Conservation (phyloP, 2,888 invertebrate species). For the Sarcophaga carnaria region DNA sequence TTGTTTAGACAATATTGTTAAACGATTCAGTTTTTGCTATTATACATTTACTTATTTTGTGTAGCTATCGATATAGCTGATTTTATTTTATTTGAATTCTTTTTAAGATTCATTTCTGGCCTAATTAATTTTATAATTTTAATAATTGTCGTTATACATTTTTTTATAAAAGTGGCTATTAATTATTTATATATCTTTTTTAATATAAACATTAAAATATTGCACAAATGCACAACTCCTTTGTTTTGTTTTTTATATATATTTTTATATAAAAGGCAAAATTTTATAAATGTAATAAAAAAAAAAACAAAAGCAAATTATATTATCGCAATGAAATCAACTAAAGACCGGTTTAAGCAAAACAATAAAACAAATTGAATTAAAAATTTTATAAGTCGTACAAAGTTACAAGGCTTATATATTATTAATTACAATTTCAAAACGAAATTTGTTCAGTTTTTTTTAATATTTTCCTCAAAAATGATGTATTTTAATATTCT, state of each 20-base stretch:
- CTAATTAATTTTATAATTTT: not conserved
- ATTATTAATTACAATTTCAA: not conserved
- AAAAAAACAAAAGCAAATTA: constrained; percentile 11
- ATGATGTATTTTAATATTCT: not conserved
- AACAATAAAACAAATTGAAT: not conserved
- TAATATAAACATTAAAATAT: constrained; percentile 36
- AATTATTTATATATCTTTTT: constrained; percentile 18
- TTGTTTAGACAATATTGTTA: too few relatives aligned
- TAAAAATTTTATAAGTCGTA: too few relatives aligned
- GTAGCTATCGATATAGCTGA: not conserved
- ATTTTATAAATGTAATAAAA: not conserved
- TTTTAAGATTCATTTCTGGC: not conserved
- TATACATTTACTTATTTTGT: not conserved
- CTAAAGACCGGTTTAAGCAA: not conserved
- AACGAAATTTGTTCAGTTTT: not conserved
- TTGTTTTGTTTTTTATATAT: not conserved
- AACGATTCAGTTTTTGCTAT: not conserved
- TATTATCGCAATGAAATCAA: not conserved
- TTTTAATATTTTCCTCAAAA: not conserved
- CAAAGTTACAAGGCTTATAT: not conserved
- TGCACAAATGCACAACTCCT: constrained; percentile 63
- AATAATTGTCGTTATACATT: not conserved
- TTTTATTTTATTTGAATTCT: not conserved
- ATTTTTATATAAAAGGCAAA: constrained; percentile 12
- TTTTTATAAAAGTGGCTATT: constrained; percentile 12